Conservation (phyloP, 2,113 vertebrate genomes). For the Lanius collurio region DNA sequence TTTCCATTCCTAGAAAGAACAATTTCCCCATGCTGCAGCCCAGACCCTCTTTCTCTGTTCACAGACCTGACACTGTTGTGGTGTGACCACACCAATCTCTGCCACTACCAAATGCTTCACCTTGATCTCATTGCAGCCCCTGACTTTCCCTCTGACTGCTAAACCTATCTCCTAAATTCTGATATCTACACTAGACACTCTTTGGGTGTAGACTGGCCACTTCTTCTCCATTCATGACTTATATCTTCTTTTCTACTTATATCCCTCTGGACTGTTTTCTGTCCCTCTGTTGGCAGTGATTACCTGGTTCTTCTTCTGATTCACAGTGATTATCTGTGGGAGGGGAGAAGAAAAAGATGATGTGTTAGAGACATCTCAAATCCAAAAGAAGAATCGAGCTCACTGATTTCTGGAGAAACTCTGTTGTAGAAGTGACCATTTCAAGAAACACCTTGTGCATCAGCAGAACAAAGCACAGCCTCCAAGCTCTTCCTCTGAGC, state of each 20-base stretch:
- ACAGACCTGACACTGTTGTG: not conserved
- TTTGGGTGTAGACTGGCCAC: not conserved
- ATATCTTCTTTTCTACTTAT: not conserved
- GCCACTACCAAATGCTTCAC: not conserved
- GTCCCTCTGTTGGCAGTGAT: not conserved
- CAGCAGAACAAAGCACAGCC: not conserved
- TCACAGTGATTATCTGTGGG: not conserved
- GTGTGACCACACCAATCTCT: not conserved
- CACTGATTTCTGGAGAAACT: not conserved
- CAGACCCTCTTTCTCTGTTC: not conserved
- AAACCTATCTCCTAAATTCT: not conserved
- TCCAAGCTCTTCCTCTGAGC: not conserved
- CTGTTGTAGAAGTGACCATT: not conserved
- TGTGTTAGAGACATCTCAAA: not conserved
- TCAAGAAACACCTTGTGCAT: not conserved
- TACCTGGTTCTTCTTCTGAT: constrained; percentile 24
- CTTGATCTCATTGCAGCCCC: not conserved
- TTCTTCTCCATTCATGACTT: not conserved
- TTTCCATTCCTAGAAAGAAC: not conserved
- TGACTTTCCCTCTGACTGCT: not conserved
- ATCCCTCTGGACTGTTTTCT: not conserved
- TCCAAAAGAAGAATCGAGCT: not conserved
- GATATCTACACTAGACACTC: not conserved
- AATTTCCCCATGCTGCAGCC: not conserved
- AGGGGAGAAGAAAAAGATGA: not conserved